phyloP scores from a whole-genome alignment of 2,113 vertebrate species.

The Megaceryle maxima region DNA sequence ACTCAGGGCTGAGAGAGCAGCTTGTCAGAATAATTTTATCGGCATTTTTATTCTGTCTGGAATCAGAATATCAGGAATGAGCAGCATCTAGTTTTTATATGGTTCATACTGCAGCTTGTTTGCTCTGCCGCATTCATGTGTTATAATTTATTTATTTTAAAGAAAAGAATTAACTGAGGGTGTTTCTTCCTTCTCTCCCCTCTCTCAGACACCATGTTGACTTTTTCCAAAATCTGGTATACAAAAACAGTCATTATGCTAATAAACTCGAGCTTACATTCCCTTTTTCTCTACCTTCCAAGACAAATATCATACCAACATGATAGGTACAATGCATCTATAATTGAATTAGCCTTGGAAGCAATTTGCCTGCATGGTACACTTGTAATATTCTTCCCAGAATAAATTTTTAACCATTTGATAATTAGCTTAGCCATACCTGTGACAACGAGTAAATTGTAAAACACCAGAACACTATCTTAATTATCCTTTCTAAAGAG shows the following conservation, averaged over 20 bases:
- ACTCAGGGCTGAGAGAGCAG: slow-evolving; percentile 41
- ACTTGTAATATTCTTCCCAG: slow-evolving; percentile 22
- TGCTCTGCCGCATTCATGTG: background rate
- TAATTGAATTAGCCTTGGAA: slow-evolving; percentile 21
- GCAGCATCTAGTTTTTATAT: background rate
- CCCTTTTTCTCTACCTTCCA: slow-evolving; percentile 9
- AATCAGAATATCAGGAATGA: slow-evolving; percentile 45
- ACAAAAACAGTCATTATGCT: background rate
- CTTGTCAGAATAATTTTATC: slow-evolving; percentile 49
- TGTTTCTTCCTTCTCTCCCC: background rate
- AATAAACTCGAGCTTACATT: background rate
- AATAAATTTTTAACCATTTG: slow-evolving; percentile 68
- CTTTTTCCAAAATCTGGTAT: background rate
- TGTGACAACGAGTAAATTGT: slow-evolving; percentile 68
- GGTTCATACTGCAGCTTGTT: background rate
- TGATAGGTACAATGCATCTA: background rate
- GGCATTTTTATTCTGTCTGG: slow-evolving; percentile 45
- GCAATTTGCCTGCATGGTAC: background rate
- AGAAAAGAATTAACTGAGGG: background rate
- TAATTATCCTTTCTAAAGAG: slow-evolving; percentile 72
- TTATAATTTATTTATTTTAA: background rate
- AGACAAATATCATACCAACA: background rate
- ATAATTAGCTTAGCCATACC: slow-evolving; percentile 68
- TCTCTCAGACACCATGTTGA: background rate
- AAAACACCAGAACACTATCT: slow-evolving; percentile 60